Conservation (phyloP, 2,797 vertebrate genomes). For the Melanotaenia trifasciata region DNA sequence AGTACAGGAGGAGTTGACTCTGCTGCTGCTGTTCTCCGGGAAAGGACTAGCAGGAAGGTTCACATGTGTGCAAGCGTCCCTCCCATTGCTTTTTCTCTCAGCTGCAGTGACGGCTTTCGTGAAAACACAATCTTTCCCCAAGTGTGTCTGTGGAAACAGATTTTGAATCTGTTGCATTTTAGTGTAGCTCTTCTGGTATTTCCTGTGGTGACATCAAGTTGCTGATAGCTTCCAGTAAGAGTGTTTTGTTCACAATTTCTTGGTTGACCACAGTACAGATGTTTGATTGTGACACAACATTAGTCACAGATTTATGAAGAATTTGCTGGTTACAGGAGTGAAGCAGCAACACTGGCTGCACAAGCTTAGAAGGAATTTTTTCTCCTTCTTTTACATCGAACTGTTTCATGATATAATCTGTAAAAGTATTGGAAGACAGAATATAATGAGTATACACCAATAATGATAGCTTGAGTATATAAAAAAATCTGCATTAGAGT, state of each 20-base stretch:
- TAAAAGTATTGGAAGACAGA: background rate
- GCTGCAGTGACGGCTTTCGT: conserved; percentile 50
- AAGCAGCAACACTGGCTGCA: background rate
- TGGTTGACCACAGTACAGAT: conserved; percentile 15
- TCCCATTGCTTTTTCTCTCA: conserved; percentile 26
- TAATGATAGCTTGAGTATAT: background rate
- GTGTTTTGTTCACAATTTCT: conserved; percentile 27
- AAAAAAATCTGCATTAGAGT: background rate
- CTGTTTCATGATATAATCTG: background rate
- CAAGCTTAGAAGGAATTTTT: background rate
- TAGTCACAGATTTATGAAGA: conserved; percentile 30
- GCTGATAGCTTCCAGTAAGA: conserved; percentile 20
- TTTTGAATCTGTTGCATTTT: conserved; percentile 31
- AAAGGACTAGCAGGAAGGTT: conserved; percentile 60
- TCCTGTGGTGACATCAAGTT: conserved; percentile 23
- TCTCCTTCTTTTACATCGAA: background rate
- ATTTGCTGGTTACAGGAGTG: background rate
- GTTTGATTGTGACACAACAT: conserved; percentile 22
- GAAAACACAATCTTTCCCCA: conserved; percentile 49
- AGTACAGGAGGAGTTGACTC: conserved; percentile 45
- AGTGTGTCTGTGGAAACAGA: conserved; percentile 55
- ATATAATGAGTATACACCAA: background rate
- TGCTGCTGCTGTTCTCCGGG: conserved; percentile 52
- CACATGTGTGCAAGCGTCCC: conserved; percentile 49
- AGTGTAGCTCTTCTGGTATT: conserved; percentile 41